A percentile compares a stretch with the other conserved stretches of the same genome.
These are phyloP conservation scores for Oxyruncus cristatus DNA, from an alignment of 2,113 vertebrate genomes.

Conservation along the genomic window DNA sequence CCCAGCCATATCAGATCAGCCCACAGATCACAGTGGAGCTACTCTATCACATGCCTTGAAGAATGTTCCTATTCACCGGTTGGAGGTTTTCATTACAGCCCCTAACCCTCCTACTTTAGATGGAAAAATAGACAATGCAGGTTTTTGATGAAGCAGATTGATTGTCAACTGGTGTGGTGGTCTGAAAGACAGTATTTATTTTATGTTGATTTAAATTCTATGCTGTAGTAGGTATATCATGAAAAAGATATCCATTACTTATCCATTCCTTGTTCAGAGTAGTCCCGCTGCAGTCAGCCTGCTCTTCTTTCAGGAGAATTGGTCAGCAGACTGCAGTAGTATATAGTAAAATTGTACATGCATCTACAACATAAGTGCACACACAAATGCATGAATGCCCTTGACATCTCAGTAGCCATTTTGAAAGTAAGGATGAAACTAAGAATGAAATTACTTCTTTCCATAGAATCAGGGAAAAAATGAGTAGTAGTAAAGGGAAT, in stretches of 20 bases:
- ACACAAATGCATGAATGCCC: not conserved
- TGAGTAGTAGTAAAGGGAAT: not conserved
- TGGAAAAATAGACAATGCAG: not conserved
- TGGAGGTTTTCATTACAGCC: not conserved
- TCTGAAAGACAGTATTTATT: not conserved
- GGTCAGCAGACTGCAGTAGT: not conserved
- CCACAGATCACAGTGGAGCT: not conserved
- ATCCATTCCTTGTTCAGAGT: not conserved
- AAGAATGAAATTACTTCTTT: not conserved
- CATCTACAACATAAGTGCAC: not conserved
- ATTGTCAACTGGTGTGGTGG: not conserved
- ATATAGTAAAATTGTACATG: not conserved
- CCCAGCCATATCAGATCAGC: not conserved
- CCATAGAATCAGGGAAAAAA: not conserved
- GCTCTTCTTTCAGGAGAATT: not conserved
- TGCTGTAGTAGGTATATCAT: not conserved
- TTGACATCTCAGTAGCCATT: not conserved
- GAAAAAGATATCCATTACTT: not conserved
- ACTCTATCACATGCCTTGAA: not conserved
- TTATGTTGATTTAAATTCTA: not conserved
- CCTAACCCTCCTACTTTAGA: not conserved
- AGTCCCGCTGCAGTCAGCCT: not conserved
- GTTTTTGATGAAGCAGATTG: not conserved
- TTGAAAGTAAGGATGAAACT: not conserved
- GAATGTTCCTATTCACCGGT: not conserved